Evolutionary conservation across 2,888 invertebrate genomes (phyloP), one percentile per base, ranked within the genome.

Genomic region (Monopis laevigella): DNA sequence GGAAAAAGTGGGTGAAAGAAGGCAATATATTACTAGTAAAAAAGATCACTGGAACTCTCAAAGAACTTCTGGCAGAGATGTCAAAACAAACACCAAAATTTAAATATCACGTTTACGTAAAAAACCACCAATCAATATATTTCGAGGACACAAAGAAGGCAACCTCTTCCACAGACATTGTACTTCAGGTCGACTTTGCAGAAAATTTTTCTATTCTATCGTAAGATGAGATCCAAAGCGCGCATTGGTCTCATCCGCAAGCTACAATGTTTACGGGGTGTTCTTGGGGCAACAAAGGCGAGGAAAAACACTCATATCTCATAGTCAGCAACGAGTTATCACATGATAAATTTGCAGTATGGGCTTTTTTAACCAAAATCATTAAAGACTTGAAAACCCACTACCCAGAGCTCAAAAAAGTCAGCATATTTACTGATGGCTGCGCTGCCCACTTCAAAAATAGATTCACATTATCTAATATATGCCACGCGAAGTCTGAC

Each of bases 391-490:
- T 44, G 11, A 44, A 42, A 17, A 5, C 12, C 13, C n/a, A 27
- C 3, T 42, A 42, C 24, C 39, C 39, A n/a, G 17, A 12, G 13
- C 12, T 44, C 14, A 39, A 29, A 12, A 40, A 40, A 29, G 35
- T 45, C n/a, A 21, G 8, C 11, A 28, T 45, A 6, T 45, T 45
- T 27, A 38, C 40, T 8, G 45, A 43, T 39, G 38, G 40, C 12
- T 45, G 45, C 42, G n/a, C 45, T 24, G 45, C 40, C n/a, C 45
- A 45, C 24, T 45, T 45, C 19, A 45, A 45, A 19, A 43, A 42
- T 34, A 14, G 42, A 19, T 45, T 14, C 36, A 45, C 42, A 10
- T 34, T 45, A 16, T 21, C 17, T 8, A 45, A 32, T 17, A 8
- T 45, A 24, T 45, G 41, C 29, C 29, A 28, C 8, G 14, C 12